Percentiles rank a stretch among this genome's conserved stretches.
Evolutionary conservation across 2,888 invertebrate genomes (phyloP).

Genomic region (Cryptosula pallasiana): DNA sequence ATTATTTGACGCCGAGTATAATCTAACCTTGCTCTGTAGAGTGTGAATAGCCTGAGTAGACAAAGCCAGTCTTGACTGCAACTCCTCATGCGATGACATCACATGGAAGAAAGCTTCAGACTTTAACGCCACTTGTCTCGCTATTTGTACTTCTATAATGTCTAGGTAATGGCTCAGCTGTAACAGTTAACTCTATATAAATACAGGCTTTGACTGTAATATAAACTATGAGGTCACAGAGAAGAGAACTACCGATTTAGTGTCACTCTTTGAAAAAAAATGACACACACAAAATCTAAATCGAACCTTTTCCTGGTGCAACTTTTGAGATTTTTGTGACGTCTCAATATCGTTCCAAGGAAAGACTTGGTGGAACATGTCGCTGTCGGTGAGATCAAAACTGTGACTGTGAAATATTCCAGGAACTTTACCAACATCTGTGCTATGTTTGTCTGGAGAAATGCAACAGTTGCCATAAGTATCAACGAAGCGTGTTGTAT

Average conservation of each 20-base stretch:
- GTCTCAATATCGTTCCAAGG: slow-evolving; percentile 59
- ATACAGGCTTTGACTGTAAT: too few species aligned
- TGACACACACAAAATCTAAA: too few species aligned
- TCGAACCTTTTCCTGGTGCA: slow-evolving; percentile 81
- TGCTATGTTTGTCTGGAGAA: slow-evolving; percentile 9
- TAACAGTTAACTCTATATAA: slow-evolving; percentile 25
- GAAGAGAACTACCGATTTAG: too few species aligned
- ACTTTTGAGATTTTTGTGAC: slow-evolving; percentile 54
- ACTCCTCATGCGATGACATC: slow-evolving; percentile 94
- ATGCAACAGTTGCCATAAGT: too few species aligned
- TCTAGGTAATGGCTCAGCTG: slow-evolving; percentile 87
- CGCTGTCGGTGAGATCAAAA: slow-evolving; percentile 72
- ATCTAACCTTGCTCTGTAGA: slow-evolving; percentile 12
- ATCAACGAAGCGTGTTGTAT: too few species aligned
- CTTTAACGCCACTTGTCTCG: slow-evolving; percentile 84
- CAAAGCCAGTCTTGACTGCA: slow-evolving; percentile 65
- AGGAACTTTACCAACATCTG: slow-evolving; percentile 10
- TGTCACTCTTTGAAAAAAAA: too few species aligned
- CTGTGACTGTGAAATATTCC: slow-evolving; percentile 18
- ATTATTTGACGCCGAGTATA: too few species aligned
- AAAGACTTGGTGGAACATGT: slow-evolving; percentile 79
- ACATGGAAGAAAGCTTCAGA: slow-evolving; percentile 97
- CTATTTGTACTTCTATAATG: slow-evolving; percentile 87
- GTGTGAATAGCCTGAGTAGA: neutral
- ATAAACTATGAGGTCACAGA: too few species aligned